Percentiles rank a stretch among this genome's conserved stretches.
Conservation (phyloP, 2,888 invertebrate genomes). For the Trissolcus japonicus region DNA sequence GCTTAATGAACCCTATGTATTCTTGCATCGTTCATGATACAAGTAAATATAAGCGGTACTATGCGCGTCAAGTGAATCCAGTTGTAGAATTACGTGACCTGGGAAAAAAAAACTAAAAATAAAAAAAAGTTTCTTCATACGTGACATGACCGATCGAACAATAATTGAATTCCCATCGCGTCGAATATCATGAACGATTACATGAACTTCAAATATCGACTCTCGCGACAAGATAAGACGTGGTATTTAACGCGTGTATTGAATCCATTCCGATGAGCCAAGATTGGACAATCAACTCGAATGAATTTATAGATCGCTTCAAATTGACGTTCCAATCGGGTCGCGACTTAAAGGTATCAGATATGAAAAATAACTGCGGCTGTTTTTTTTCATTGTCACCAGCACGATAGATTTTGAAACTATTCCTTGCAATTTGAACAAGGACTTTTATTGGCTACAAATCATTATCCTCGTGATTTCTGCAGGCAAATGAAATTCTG, state of each 20-base stretch:
- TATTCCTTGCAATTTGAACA: no score
- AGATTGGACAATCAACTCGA: constrained; percentile 31
- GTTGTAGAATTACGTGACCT: constrained; percentile 57
- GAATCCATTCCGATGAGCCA: constrained; percentile 37
- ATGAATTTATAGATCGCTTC: constrained; percentile 24
- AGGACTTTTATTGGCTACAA: no score
- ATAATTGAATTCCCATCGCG: constrained; percentile 53
- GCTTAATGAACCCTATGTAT: constrained; percentile 49
- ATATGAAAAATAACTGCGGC: neutral
- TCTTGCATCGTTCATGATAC: constrained; percentile 45
- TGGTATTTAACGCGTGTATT: constrained; percentile 40
- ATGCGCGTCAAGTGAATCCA: constrained; percentile 58
- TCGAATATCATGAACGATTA: constrained; percentile 56
- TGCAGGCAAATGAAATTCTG: constrained; percentile 24
- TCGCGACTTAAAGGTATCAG: constrained; percentile 7
- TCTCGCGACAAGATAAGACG: constrained; percentile 44
- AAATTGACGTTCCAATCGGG: constrained; percentile 20
- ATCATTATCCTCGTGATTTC: neutral
- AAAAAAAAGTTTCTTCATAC: constrained; percentile 28
- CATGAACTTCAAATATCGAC: constrained; percentile 55
- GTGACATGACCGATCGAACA: constrained; percentile 42
- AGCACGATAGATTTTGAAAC: no score
- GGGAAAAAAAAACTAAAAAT: constrained; percentile 47
- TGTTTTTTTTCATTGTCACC: no score
- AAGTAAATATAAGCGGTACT: constrained; percentile 58